Base-by-base conservation (phyloP, 2,888 invertebrate species). In the Troglohyphantes excavatus region DNA sequence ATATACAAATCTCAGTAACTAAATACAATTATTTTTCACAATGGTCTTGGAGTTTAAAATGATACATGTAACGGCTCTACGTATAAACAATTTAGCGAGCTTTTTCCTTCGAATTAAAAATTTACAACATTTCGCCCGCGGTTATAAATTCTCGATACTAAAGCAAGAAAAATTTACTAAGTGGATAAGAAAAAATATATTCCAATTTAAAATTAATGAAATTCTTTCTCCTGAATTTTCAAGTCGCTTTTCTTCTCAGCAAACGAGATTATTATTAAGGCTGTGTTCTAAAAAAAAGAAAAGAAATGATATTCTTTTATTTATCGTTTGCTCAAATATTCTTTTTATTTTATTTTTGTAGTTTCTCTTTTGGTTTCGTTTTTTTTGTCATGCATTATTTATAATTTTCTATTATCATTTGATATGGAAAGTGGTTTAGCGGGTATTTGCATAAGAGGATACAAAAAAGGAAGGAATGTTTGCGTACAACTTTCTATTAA, bases 161-260 rank as follows among this genome's bases (percentile, higher is more conserved):
- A 33, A 33, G 9, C 33, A 3, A 6, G 3, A 33, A 6, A 3
- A 9, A 33, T 9, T 33, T 11, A 2, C 26, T 7, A 21, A 19
- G 23, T 13, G 21, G 27, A 43, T 19, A 61, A 11, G n/a, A 65
- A 39, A 76, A 59, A 82, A 33, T 65, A 73, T 84, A 29, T 46
- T 53, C 53, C 75, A 84, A 84, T 84, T 84, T 84, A 84, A 84
- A 84, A 84, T 84, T 84, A 84, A 84, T 84, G 84, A 84, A 84
- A 84, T 84, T 84, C 84, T 75, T 46, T 65, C 70, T 33, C 67
- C 75, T 53, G 70, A 61, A 59, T 33, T 65, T 84, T 53, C 59
- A 67, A 75, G 73, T 75, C 65, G 29, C 27, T 65, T 59, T 46
- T 29, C 19, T 3, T 13, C 19, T 13, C 21, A 0, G 29, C 29